These are phyloP conservation scores for Stichopus chloronotus DNA, from an alignment of 35 echinoderm and acorn worm genomes.

Conservation along the genomic window DNA sequence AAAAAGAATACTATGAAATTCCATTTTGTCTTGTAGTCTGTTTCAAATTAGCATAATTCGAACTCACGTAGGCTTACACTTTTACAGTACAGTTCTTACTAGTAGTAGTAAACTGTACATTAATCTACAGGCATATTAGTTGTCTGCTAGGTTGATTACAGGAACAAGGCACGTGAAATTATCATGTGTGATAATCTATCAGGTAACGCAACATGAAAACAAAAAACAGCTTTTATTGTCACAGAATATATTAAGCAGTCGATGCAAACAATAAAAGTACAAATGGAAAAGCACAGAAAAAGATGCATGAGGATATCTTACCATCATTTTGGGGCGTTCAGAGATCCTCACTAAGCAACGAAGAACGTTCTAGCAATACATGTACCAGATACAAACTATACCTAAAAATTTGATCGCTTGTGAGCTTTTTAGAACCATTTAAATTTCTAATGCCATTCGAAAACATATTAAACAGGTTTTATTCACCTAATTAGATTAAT, in stretches of 20 bases:
- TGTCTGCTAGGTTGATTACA: neutral
- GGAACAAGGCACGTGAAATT: neutral
- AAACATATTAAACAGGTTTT: too few species aligned
- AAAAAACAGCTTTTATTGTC: neutral
- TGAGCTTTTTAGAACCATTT: too few species aligned
- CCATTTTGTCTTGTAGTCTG: too few species aligned
- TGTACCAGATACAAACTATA: neutral
- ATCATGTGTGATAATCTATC: neutral
- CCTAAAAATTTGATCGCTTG: too few species aligned
- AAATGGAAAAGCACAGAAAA: neutral
- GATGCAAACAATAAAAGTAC: neutral
- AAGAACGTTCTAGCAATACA: neutral
- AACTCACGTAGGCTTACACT: too few species aligned
- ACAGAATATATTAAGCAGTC: neutral
- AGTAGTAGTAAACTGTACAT: neutral
- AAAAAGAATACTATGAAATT: too few species aligned
- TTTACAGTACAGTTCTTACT: too few species aligned
- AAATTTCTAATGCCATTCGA: too few species aligned
- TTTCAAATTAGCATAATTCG: too few species aligned
- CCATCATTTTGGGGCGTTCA: slow-evolving; percentile 14
- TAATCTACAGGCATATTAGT: neutral
- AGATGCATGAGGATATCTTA: neutral
- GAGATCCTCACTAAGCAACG: neutral
- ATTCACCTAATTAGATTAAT: too few species aligned
- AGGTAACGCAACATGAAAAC: neutral